A percentile compares a stretch with the other conserved stretches of the same genome.
Evolutionary conservation across 2,797 vertebrate genomes (phyloP).

Genomic region (Carduelis carduelis): DNA sequence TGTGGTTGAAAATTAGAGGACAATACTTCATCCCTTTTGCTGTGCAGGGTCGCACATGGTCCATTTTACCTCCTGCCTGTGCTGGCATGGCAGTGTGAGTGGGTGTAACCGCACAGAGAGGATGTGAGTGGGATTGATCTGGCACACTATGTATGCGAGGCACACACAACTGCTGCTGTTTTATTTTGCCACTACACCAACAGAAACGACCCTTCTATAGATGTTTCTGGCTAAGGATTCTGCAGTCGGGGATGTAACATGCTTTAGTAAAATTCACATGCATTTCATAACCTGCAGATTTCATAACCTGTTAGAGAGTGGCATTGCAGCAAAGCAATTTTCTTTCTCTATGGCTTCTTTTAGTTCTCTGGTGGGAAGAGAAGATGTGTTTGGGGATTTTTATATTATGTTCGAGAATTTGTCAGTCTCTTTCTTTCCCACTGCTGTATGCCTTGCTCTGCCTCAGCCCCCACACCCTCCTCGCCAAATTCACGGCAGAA

Average conservation of each 20-base stretch:
- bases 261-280: not conserved
- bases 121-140: slow-evolving; percentile 25
- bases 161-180: slow-evolving; percentile 36
- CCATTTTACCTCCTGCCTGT: not conserved
- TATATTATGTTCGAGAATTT: not conserved
- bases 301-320: not conserved
- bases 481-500: not conserved
- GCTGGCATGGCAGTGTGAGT: not conserved
- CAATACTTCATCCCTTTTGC: not conserved
- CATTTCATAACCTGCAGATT: not conserved
- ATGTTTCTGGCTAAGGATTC: not conserved
- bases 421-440: not conserved
- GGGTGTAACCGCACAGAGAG: not conserved
- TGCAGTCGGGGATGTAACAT: not conserved
- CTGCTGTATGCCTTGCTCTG: not conserved
- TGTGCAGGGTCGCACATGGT: not conserved
- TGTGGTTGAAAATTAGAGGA: not conserved
- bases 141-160: slow-evolving; percentile 8
- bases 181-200: not conserved
- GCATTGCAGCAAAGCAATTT: not conserved
- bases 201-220: not conserved
- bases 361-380: not conserved
- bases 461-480: not conserved
- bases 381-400: not conserved
- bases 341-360: not conserved